phyloP scores from a whole-genome alignment of 1,140 invertebrate genomes.

The Sipha flava region DNA sequence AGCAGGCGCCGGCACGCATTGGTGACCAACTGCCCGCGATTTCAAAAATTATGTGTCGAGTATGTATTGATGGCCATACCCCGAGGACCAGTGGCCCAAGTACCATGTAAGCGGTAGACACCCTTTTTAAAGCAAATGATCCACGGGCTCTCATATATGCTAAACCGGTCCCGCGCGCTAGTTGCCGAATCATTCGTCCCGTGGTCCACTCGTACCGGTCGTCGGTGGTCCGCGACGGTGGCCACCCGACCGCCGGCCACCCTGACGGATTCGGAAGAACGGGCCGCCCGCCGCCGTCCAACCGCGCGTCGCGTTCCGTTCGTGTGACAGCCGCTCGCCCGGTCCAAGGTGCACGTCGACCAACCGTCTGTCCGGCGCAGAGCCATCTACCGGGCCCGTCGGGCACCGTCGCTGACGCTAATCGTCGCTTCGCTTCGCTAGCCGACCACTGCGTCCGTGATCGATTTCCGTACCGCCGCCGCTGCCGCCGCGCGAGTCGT shows the following conservation, averaged over 20 bases:
- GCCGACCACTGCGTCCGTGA: too few species aligned
- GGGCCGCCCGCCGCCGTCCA: too few species aligned
- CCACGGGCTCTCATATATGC: neutral
- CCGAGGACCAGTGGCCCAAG: slow-evolving; percentile 42
- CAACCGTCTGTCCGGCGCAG: neutral
- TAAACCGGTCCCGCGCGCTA: accelerated
- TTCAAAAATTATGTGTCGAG: slow-evolving; percentile 57
- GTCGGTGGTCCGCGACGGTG: too few species aligned
- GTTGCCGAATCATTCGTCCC: neutral
- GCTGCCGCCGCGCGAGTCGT: too few species aligned
- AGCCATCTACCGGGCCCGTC: neutral
- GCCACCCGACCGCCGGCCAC: too few species aligned
- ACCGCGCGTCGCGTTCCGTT: neutral
- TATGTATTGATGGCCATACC: slow-evolving; percentile 63
- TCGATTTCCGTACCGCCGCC: too few species aligned
- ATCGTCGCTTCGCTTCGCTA: too few species aligned
- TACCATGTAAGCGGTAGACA: slow-evolving; percentile 3
- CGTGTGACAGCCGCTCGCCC: too few species aligned
- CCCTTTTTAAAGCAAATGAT: neutral
- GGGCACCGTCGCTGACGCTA: too few species aligned
- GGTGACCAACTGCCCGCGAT: slow-evolving; percentile 48
- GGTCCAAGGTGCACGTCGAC: too few species aligned
- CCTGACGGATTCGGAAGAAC: too few species aligned
- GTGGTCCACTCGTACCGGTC: neutral
- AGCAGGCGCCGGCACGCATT: slow-evolving; percentile 45